Evolutionary conservation across 1,140 invertebrate genomes (phyloP), one percentile per base, ranked within the genome.

Genomic region (Papilio dardanus): DNA sequence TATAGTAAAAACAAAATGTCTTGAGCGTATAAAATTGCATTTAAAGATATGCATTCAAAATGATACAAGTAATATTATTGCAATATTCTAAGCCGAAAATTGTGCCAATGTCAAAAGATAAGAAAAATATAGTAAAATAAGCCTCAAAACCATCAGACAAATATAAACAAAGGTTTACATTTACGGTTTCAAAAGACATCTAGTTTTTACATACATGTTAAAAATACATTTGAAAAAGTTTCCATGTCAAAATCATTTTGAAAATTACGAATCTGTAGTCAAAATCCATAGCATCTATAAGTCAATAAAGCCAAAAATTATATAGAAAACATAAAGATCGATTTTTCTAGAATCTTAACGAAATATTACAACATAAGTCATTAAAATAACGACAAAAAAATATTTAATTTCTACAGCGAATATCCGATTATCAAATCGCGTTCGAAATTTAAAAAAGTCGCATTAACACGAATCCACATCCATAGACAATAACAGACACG

Each of bases 21-120:
- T 84, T 82, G 80, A 86, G 84, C 84, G 78, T 81, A 80, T 58
- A 78, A 76, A 76, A 74, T 81, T 78, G 76, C 79, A 74, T 42
- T 71, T 33, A 73, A 71, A n/a, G 74, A 77, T 80, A 80, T 80
- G 76, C 75, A 77, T 80, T 76, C 74, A 71, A 71, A 50, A 73
- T n/a, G 2, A 73, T 73, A 3, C 1, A 33, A 50, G n/a, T 54
- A 21, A 68, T 54, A 50, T 50, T 71, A 30, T 50, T 14, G 19
- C 54, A 54, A 71, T 54, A 7, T 50, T 30, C 16, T 28, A 54
- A 73, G 69, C 24, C n/a, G n/a, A 50, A 69, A 77, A 77, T 66
- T 37, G 54, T 77, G 71, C 66, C 68, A 67, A 40, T 42, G 19
- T 42, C 54, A 31, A 14, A 50, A 75, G 42, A 71, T 37, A 50